A percentile compares a stretch with the other conserved stretches of the same genome.
Conservation (phyloP, 2,113 vertebrate species). For the Pygathrix nemaeus region DNA sequence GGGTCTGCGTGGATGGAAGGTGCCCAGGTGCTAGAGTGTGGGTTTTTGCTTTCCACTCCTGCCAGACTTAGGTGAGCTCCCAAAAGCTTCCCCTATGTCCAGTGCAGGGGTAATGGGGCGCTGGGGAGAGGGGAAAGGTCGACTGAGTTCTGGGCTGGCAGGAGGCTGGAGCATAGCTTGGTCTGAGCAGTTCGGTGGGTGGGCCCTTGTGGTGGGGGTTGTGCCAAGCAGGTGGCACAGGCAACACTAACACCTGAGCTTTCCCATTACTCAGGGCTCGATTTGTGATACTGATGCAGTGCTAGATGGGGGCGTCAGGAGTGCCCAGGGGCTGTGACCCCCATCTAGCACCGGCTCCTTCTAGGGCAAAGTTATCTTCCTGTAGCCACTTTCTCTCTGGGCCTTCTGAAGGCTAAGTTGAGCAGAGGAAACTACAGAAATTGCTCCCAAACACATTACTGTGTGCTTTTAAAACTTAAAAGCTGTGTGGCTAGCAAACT, state of each 20-base stretch:
- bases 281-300: background rate
- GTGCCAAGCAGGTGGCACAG: background rate
- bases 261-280: too few species aligned
- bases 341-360: background rate
- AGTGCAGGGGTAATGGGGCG: constrained; percentile 75
- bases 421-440: background rate
- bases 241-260: background rate
- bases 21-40: background rate
- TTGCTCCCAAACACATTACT: background rate
- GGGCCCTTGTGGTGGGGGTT: background rate
- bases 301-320: background rate
- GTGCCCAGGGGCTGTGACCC: background rate
- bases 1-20: background rate
- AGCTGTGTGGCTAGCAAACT: background rate
- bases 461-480: background rate
- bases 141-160: background rate
- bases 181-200: constrained; percentile 34
- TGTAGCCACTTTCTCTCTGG: background rate
- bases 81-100: constrained; percentile 81
- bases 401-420: background rate
- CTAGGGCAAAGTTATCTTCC: background rate
- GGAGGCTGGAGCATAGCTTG: background rate
- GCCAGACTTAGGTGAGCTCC: constrained; percentile 85
- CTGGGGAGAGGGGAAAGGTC: constrained; percentile 42
- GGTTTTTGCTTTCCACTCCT: background rate